A percentile compares a stretch with the other conserved stretches of the same genome.
Conservation (phyloP, 2,888 invertebrate genomes). For the Hypomecis punctinalis region DNA sequence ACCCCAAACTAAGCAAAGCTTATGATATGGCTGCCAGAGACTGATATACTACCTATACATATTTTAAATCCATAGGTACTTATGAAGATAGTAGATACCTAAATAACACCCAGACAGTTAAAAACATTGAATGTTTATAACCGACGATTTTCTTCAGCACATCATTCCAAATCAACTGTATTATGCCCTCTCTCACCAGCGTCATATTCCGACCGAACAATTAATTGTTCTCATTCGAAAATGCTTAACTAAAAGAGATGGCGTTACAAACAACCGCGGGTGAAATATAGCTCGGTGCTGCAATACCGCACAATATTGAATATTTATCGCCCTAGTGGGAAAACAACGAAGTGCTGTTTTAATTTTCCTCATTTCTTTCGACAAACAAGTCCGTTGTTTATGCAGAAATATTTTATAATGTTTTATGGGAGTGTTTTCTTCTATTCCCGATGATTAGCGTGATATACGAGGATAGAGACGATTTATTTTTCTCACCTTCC, state of each 20-base stretch:
- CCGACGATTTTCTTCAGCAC: too few species aligned
- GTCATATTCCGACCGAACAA: background rate
- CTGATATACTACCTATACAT: too few species aligned
- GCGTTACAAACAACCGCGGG: constrained; percentile 8
- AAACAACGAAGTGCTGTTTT: constrained; percentile 26
- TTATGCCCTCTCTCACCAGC: too few species aligned
- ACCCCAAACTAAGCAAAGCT: too few species aligned
- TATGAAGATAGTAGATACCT: too few species aligned
- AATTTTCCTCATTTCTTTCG: constrained; percentile 23
- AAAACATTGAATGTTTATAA: too few species aligned
- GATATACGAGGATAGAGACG: background rate
- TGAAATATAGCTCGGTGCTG: constrained; percentile 21
- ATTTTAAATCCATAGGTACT: too few species aligned
- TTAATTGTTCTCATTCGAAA: background rate
- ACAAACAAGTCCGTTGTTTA: constrained; percentile 21
- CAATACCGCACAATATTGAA: constrained; percentile 30
- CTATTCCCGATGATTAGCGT: background rate
- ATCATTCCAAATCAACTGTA: too few species aligned
- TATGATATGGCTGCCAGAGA: too few species aligned
- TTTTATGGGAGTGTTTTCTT: constrained; percentile 13
- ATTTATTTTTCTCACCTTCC: constrained; percentile 1
- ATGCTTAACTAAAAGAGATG: constrained; percentile 15
- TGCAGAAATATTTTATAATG: constrained; percentile 16
- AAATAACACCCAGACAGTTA: too few species aligned
- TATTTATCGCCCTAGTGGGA: constrained; percentile 31